Evolutionary conservation across 2,888 invertebrate genomes (phyloP).

Genomic region (Tinea trinotella): DNA sequence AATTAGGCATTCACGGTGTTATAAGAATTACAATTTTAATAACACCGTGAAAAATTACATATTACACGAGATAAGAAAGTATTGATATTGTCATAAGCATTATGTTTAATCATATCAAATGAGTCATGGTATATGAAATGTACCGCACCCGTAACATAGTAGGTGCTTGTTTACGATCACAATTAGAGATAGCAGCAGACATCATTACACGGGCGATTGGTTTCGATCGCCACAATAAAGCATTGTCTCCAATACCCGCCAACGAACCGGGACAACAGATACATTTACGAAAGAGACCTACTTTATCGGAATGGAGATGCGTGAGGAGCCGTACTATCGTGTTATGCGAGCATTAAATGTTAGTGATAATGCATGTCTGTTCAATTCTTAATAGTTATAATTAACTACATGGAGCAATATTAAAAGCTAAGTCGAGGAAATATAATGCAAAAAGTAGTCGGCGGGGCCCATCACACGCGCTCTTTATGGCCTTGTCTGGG

Average conservation of each 20-base stretch:
- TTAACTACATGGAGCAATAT: background rate
- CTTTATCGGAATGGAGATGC: background rate
- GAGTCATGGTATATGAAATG: constrained; percentile 10
- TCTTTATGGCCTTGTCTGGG: constrained; percentile 4
- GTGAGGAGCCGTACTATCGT: no score
- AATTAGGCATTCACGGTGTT: background rate
- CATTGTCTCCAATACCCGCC: constrained; percentile 29
- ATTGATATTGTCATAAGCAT: background rate
- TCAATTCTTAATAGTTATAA: background rate
- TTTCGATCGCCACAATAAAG: constrained; percentile 33
- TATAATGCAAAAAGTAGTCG: constrained; percentile 10
- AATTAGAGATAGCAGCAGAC: constrained; percentile 27
- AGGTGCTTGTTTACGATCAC: constrained; percentile 20
- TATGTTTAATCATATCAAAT: background rate
- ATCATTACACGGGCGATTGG: constrained; percentile 50
- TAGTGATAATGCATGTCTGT: background rate
- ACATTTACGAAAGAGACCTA: background rate
- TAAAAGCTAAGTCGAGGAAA: constrained; percentile 4
- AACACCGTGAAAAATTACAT: background rate
- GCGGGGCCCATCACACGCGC: constrained; percentile 1
- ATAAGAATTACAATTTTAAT: constrained; percentile 1
- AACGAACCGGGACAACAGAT: constrained; percentile 24
- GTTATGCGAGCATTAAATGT: background rate
- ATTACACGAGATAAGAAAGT: background rate
- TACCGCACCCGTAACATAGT: constrained; percentile 14